These are phyloP conservation scores for Sebastes flavidus DNA, from an alignment of 2,797 vertebrate genomes.

Conservation along the genomic window DNA sequence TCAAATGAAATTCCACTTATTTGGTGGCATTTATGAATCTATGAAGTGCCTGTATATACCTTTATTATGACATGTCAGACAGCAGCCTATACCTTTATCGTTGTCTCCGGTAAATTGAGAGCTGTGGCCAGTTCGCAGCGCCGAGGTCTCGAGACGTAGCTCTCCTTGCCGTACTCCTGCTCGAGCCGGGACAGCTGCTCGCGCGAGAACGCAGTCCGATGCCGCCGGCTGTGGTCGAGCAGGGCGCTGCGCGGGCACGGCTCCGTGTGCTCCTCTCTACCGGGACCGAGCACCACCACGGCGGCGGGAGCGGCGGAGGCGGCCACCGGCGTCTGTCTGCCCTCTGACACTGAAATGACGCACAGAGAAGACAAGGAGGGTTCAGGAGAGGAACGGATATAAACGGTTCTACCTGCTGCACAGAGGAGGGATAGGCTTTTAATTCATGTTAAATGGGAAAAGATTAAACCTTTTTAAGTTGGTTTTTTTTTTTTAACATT, in stretches of 20 bases:
- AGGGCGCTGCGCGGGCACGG: conserved; percentile 64
- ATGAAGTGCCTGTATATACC: no score
- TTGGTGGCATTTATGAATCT: no score
- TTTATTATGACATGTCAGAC: no score
- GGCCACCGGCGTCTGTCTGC: conserved; percentile 66
- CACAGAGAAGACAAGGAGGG: not conserved
- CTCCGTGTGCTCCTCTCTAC: conserved; percentile 60
- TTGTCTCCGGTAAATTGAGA: conserved; percentile 77
- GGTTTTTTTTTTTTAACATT: no score
- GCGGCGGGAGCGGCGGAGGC: conserved; percentile 34
- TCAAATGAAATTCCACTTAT: not conserved
- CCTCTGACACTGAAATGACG: conserved; percentile 69
- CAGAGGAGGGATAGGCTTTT: not conserved
- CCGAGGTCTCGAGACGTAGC: conserved; percentile 79
- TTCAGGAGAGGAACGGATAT: not conserved
- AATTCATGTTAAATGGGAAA: no score
- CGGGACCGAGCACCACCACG: conserved; percentile 46
- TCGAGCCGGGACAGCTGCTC: conserved; percentile 82
- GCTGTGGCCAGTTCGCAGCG: conserved; percentile 77
- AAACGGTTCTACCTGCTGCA: not conserved
- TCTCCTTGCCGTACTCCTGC: conserved; percentile 83
- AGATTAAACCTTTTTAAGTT: no score
- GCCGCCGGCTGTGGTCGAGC: conserved; percentile 78
- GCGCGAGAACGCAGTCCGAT: conserved; percentile 84
- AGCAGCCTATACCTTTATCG: conserved; percentile 69